Percentiles rank a stretch among this genome's conserved stretches.
phyloP scores from a whole-genome alignment of 2,888 invertebrate genomes.

The Smittia aterrima region DNA sequence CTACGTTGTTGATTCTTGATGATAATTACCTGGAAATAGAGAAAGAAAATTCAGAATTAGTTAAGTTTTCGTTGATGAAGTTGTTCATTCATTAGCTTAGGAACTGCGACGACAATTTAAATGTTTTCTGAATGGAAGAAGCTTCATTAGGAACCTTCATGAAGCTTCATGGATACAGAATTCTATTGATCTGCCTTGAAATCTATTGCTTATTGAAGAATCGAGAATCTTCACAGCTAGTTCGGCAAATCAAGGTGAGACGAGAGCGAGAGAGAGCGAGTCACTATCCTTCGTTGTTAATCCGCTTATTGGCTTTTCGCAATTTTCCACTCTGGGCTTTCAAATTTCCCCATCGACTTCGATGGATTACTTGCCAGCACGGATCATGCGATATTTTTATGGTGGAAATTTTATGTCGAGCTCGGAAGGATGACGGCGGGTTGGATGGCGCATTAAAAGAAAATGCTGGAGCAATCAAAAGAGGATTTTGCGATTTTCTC shows the following conservation, averaged over 20 bases:
- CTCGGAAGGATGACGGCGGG: too few species aligned
- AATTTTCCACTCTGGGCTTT: slow-evolving; percentile 11
- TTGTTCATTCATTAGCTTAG: neutral
- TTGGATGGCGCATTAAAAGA: neutral
- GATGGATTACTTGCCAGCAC: neutral
- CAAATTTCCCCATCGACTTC: neutral
- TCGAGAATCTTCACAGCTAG: neutral
- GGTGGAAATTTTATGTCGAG: neutral
- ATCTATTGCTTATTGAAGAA: slow-evolving; percentile 20
- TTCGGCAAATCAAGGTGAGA: slow-evolving; percentile 32
- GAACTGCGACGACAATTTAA: neutral
- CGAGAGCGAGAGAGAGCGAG: neutral
- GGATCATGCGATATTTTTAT: neutral
- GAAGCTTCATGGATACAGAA: slow-evolving; percentile 32
- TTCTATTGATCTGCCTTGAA: slow-evolving; percentile 20
- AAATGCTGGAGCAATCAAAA: slow-evolving; percentile 25
- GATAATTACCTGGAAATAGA: slow-evolving; percentile 39
- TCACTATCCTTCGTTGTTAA: neutral
- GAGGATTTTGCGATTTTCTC: slow-evolving; percentile 6
- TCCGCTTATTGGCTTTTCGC: slow-evolving; percentile 12
- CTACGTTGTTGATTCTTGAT: neutral
- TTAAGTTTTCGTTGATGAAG: neutral
- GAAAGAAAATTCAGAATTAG: slow-evolving; percentile 14
- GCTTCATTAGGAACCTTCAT: neutral
- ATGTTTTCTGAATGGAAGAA: slow-evolving; percentile 37